phyloP scores from a whole-genome alignment of 2,113 vertebrate species.

The Apistogramma diplotaenia region DNA sequence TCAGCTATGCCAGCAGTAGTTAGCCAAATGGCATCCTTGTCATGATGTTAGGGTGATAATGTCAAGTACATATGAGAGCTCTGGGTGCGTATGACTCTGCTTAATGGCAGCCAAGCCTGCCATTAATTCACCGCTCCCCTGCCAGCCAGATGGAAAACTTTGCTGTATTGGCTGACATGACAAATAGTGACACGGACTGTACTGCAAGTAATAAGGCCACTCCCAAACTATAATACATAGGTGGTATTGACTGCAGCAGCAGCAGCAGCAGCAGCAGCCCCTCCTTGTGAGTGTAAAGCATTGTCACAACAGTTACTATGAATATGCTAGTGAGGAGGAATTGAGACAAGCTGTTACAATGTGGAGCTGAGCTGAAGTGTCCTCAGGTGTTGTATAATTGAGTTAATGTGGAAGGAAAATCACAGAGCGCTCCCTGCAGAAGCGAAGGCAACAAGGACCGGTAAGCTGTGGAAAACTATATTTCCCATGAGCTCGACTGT shows the following conservation, averaged over 20 bases:
- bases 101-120: constrained; percentile 51
- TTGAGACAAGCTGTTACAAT: constrained; percentile 47
- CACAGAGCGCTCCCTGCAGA: constrained; percentile 42
- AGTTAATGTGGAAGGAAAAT: constrained; percentile 64
- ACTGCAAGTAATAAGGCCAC: constrained; percentile 15
- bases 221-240: constrained; percentile 1
- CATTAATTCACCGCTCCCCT: constrained; percentile 38
- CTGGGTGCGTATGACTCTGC: constrained; percentile 39
- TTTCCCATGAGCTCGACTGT: constrained; percentile 64
- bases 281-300: neutral
- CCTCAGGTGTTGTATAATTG: constrained; percentile 66
- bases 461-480: constrained; percentile 60
- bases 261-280: neutral
- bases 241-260: constrained; percentile 4
- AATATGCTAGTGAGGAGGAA: constrained; percentile 36
- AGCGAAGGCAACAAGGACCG: constrained; percentile 26
- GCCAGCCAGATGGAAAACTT: constrained; percentile 36
- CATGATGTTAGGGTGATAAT: constrained; percentile 60
- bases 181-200: constrained; percentile 33
- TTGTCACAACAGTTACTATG: constrained; percentile 16
- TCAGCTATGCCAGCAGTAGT: constrained; percentile 51
- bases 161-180: constrained; percentile 16
- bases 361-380: constrained; percentile 40
- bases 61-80: constrained; percentile 63
- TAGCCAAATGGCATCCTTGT: constrained; percentile 62